A percentile compares a stretch with the other conserved stretches of the same genome.
Conservation (phyloP, 2,113 vertebrate genomes). For the Petrocephalus microphthalmus region DNA sequence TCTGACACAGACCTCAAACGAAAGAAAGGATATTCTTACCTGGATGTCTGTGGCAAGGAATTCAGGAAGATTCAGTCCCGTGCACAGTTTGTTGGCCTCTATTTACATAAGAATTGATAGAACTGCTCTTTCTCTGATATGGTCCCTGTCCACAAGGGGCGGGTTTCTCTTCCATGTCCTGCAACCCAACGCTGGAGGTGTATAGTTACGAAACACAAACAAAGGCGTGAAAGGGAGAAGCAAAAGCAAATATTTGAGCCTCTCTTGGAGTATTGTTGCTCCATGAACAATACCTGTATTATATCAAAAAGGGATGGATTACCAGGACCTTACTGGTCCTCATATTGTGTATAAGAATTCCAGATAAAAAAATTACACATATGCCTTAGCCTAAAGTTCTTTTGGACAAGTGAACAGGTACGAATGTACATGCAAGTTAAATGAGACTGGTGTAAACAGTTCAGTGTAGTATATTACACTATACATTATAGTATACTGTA, state of each 20-base stretch:
- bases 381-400: not conserved
- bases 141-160: slow-evolving; percentile 21
- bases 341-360: slow-evolving; percentile 10
- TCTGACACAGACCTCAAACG: not conserved
- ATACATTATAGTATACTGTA: not conserved
- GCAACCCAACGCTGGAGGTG: slow-evolving; percentile 35
- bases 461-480: not conserved
- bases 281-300: slow-evolving; percentile 10
- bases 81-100: slow-evolving; percentile 7
- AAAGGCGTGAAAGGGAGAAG: slow-evolving; percentile 31
- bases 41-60: not conserved
- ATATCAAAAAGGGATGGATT: not conserved
- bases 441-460: not conserved
- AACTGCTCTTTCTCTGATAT: slow-evolving; percentile 26
- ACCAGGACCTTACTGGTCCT: not conserved
- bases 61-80: not conserved
- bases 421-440: not conserved
- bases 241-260: slow-evolving; percentile 18
- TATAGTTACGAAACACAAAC: slow-evolving; percentile 40
- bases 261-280: slow-evolving; percentile 2
- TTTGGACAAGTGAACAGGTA: not conserved
- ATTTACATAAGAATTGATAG: not conserved
- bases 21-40: slow-evolving; percentile 24
- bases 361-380: not conserved
- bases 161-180: slow-evolving; percentile 17